phyloP scores from a whole-genome alignment of 2,888 invertebrate species.

The Drepanosiphum platanoidis region DNA sequence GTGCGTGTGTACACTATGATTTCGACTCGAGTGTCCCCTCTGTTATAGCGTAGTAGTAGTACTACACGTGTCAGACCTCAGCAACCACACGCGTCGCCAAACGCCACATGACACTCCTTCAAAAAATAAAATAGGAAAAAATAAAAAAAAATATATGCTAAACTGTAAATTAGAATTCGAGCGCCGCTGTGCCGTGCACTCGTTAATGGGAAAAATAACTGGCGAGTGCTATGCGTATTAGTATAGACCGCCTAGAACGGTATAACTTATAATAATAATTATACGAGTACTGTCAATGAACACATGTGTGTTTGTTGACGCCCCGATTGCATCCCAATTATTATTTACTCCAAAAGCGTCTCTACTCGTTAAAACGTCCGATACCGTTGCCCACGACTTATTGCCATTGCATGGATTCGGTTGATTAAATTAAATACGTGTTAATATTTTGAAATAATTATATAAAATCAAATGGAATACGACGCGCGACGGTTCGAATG shows the following conservation, averaged over 20 bases:
- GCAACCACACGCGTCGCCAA: slow-evolving; percentile 59
- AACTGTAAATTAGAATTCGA: slow-evolving; percentile 30
- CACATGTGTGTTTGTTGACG: not conserved
- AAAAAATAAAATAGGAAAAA: too few species aligned
- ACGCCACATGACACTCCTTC: slow-evolving; percentile 43
- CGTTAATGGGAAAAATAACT: slow-evolving; percentile 22
- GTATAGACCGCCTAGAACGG: not conserved
- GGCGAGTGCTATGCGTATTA: slow-evolving; percentile 19
- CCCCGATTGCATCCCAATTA: slow-evolving; percentile 4
- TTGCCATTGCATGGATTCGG: not conserved
- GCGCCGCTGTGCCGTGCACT: slow-evolving; percentile 12
- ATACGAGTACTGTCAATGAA: slow-evolving; percentile 22
- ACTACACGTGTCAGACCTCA: slow-evolving; percentile 46
- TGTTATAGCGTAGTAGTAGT: too few species aligned
- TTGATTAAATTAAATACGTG: not conserved
- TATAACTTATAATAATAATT: not conserved
- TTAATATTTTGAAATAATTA: not conserved
- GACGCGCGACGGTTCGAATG: not conserved
- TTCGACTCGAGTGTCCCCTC: slow-evolving; percentile 17
- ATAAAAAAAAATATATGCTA: slow-evolving; percentile 27
- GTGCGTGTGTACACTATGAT: slow-evolving; percentile 5
- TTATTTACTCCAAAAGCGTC: slow-evolving; percentile 11
- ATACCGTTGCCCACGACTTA: not conserved
- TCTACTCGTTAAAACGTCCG: not conserved
- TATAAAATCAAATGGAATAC: not conserved